These are phyloP conservation scores for Drosophila obscura DNA, from an alignment of 1,140 invertebrate species.

Conservation along the genomic window DNA sequence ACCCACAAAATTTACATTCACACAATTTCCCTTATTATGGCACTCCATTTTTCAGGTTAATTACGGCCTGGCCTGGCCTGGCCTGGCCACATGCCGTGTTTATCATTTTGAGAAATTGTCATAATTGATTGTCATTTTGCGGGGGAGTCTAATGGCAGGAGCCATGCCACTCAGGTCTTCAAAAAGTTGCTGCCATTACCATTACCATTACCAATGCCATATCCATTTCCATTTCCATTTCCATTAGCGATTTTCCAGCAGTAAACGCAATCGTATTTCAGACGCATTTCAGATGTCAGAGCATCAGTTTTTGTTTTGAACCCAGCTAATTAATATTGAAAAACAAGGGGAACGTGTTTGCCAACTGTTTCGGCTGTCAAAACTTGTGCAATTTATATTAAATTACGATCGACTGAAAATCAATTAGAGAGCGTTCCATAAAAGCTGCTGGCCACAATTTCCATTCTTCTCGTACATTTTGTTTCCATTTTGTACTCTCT, in stretches of 20 bases:
- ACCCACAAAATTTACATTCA: background rate
- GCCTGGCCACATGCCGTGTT: conserved; percentile 45
- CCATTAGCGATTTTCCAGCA: conserved; percentile 24
- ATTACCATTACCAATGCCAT: conserved; percentile 2
- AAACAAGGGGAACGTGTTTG: conserved; percentile 41
- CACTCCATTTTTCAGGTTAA: conserved; percentile 48
- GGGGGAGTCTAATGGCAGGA: conserved; percentile 4
- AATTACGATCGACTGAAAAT: conserved; percentile 73
- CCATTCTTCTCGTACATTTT: background rate
- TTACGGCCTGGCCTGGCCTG: conserved; percentile 43
- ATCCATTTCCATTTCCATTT: conserved; percentile 28
- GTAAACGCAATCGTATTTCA: conserved; percentile 8
- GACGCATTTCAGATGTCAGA: conserved; percentile 47
- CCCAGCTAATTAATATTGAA: conserved; percentile 61
- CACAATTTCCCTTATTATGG: conserved; percentile 12
- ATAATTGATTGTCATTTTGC: conserved; percentile 66
- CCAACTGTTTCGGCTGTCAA: conserved; percentile 64
- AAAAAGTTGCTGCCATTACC: conserved; percentile 33
- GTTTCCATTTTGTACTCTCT: background rate
- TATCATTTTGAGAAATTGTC: conserved; percentile 66
- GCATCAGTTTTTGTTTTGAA: conserved; percentile 40
- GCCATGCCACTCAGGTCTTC: conserved; percentile 13
- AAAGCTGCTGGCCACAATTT: conserved; percentile 62
- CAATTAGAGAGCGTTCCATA: conserved; percentile 74
- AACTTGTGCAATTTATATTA: conserved; percentile 79